These are phyloP conservation scores for Garra rufa DNA, from an alignment of 2,113 vertebrate species.

Conservation along the genomic window DNA sequence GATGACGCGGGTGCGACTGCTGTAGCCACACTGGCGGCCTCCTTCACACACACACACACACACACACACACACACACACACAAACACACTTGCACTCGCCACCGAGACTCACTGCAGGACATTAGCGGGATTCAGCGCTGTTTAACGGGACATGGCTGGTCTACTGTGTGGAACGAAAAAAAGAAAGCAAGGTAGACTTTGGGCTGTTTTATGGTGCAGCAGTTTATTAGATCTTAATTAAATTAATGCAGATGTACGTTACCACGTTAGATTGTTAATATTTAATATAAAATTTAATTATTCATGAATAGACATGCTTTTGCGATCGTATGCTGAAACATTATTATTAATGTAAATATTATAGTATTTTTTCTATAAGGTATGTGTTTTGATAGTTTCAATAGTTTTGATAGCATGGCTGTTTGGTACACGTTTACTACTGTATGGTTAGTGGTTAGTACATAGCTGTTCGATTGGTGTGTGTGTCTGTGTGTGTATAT, in stretches of 20 bases:
- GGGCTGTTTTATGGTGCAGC: slow-evolving; percentile 5
- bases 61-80: too few species aligned
- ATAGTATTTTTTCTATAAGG: neutral
- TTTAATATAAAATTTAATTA: neutral
- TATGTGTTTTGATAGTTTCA: too few species aligned
- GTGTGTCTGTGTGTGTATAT: too few species aligned
- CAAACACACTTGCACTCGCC: neutral
- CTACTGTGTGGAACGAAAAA: slow-evolving; percentile 85
- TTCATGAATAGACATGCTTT: neutral
- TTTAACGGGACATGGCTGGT: slow-evolving; percentile 76
- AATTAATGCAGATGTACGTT: neutral
- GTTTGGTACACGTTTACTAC: neutral
- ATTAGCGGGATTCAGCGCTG: slow-evolving; percentile 47
- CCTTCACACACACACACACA: slow-evolving; percentile 28
- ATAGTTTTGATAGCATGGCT: neutral
- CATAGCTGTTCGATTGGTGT: neutral
- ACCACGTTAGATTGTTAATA: neutral
- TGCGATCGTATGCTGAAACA: neutral
- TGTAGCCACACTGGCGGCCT: slow-evolving; percentile 62
- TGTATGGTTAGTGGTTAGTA: neutral
- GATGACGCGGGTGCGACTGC: slow-evolving; percentile 69
- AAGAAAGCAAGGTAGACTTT: slow-evolving; percentile 82
- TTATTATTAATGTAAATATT: too few species aligned
- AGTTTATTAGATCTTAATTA: neutral
- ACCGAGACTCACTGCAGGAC: slow-evolving; percentile 16